Base-by-base conservation (phyloP, 2,113 vertebrate species). In the Macrotis lagotis region DNA sequence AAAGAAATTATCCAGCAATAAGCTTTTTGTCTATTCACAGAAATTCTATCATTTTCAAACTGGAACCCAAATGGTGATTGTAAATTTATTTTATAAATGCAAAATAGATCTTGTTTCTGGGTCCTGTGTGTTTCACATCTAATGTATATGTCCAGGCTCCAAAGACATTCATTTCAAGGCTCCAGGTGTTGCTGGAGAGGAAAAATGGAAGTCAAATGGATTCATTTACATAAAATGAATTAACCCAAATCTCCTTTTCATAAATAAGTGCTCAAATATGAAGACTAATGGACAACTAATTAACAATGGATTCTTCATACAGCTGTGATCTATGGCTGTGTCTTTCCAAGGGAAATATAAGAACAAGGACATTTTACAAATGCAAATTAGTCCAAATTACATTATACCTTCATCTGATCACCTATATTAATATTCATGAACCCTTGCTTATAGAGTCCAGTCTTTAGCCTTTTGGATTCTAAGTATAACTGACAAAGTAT, bases 221-320 rank as follows among this genome's bases (percentile, higher is more conserved):
- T 94, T 88, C 90, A 95, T 96, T 95, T 97, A 48, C 95, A 94
- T 94, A 94, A 97, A 95, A 94, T 51, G 95, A 95, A 96, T 95
- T 93, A 97, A 74, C 14, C 0, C 96, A 90, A 48, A 94, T 93
- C 95, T 95, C 48, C 90, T 94, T 96, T 95, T 92, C 92, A 59
- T 26, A 91, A 93, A 92, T 49, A 94, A 92, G 66, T 91, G 88
- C 24, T 91, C 90, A 50, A 91, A 97, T 97, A 95, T 89, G 89
- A 93, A 94, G 93, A 96, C 83, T 94, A 96, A 97, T 50, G 90
- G 93, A 50, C 48, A 97, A 90, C 51, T 97, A 95, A 96, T 96
- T 92, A 97, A 48, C 50, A 89, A 93, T 83, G 26, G 50, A 93
- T 26, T 93, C 92, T 93, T 90, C 28, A 92, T 50, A 53, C 51